Evolutionary conservation across 2,888 invertebrate genomes (phyloP).

Genomic region (Agonum fuliginosum): DNA sequence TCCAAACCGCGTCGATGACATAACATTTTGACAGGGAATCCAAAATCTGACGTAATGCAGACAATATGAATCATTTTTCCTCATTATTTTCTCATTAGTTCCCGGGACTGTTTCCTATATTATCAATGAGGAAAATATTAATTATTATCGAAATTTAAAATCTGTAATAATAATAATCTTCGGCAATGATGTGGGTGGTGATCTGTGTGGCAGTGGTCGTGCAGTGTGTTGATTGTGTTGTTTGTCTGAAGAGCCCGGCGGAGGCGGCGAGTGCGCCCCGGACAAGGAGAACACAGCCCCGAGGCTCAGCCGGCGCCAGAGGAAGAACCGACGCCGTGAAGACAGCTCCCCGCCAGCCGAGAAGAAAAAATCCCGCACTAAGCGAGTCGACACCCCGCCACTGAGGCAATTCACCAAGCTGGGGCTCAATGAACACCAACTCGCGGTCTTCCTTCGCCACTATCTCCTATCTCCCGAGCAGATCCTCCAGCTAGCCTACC

Average conservation of each 20-base stretch:
- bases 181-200: too few relatives aligned
- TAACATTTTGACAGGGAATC: not conserved
- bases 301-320: constrained; percentile 70
- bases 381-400: not conserved
- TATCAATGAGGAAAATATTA: too few relatives aligned
- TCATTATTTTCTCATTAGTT: not conserved
- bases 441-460: constrained; percentile 77
- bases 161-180: too few relatives aligned
- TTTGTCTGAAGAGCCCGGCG: constrained; percentile 18
- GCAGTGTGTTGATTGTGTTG: not conserved
- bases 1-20: not conserved
- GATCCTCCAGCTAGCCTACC: constrained; percentile 82
- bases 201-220: not conserved
- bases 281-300: constrained; percentile 25
- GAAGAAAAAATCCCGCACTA: constrained; percentile 65
- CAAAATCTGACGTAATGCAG: not conserved
- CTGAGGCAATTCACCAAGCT: constrained; percentile 71
- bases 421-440: constrained; percentile 74
- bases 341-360: constrained; percentile 65
- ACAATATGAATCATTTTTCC: not conserved
- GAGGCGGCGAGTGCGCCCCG: not conserved
- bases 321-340: constrained; percentile 73
- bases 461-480: constrained; percentile 79
- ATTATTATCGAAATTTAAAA: too few relatives aligned
- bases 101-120: too few relatives aligned